These are phyloP conservation scores for Eurytoma adleriae DNA, from an alignment of 2,888 invertebrate genomes.

Conservation along the genomic window DNA sequence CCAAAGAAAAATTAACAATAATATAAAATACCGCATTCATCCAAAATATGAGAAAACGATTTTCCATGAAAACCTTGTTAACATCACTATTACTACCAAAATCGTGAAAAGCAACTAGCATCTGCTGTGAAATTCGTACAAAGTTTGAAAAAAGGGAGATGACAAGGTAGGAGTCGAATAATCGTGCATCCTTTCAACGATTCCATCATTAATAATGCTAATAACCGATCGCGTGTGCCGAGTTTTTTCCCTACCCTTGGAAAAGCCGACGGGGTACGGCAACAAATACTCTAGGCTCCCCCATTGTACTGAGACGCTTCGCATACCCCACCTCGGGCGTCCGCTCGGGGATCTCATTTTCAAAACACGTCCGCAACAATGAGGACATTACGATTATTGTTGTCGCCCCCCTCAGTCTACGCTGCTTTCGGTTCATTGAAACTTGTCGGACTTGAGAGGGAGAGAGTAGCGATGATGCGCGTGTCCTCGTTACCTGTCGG, in stretches of 20 bases:
- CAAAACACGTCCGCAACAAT: conserved; percentile 76
- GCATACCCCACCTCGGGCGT: not conserved
- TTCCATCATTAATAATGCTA: conserved; percentile 72
- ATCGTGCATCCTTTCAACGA: not conserved
- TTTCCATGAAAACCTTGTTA: not conserved
- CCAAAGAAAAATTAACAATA: too few relatives aligned
- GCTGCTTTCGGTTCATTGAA: not conserved
- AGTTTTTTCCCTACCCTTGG: conserved; percentile 27
- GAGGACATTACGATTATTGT: conserved; percentile 73
- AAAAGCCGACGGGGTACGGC: conserved; percentile 69
- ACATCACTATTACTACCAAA: not conserved
- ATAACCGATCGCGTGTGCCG: conserved; percentile 64
- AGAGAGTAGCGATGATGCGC: conserved; percentile 23
- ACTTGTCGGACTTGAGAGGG: conserved; percentile 13
- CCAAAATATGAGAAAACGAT: not conserved
- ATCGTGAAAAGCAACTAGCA: conserved; percentile 10
- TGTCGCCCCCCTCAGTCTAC: conserved; percentile 58
- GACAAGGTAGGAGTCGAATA: conserved; percentile 47
- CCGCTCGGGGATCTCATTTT: conserved; percentile 66
- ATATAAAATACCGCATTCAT: too few relatives aligned
- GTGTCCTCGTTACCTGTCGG: conserved; percentile 66
- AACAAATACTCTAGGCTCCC: conserved; percentile 72
- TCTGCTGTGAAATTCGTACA: conserved; percentile 9
- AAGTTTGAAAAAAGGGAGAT: not conserved
- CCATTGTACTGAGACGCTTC: conserved; percentile 58